Evolutionary conservation across 2,113 vertebrate genomes (phyloP).

Genomic region (Globicephala melas): DNA sequence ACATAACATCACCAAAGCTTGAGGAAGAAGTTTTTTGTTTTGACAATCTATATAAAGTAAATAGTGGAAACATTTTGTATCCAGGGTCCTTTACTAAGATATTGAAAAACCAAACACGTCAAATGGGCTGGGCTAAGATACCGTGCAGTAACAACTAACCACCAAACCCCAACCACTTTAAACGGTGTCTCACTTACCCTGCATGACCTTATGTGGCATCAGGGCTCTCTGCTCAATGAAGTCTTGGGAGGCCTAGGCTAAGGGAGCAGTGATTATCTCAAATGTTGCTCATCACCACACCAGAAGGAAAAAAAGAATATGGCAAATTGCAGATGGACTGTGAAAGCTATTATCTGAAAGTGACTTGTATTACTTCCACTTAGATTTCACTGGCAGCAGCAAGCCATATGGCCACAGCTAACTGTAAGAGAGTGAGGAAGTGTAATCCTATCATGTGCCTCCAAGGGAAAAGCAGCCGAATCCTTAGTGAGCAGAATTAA

Average conservation of each 20-base stretch:
- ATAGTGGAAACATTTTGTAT: not conserved
- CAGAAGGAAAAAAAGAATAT: not conserved
- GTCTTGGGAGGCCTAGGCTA: not conserved
- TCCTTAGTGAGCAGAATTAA: not conserved
- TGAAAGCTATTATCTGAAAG: not conserved
- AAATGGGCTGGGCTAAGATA: not conserved
- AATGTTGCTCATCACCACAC: not conserved
- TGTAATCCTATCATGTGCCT: not conserved
- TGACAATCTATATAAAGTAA: not conserved
- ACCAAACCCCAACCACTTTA: not conserved
- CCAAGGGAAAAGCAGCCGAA: not conserved
- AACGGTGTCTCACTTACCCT: not conserved
- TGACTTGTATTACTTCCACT: not conserved
- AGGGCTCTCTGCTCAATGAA: not conserved
- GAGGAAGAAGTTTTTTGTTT: not conserved
- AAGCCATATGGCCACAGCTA: not conserved
- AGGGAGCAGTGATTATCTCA: not conserved
- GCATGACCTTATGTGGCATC: not conserved
- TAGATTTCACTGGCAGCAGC: not conserved
- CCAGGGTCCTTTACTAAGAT: not conserved
- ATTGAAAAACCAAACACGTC: not conserved
- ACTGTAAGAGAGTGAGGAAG: not conserved
- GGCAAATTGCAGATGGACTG: not conserved
- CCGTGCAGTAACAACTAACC: not conserved
- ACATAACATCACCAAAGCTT: not conserved